phyloP scores from a whole-genome alignment of 2,888 invertebrate genomes.

The Taphrorychus bicolor region DNA sequence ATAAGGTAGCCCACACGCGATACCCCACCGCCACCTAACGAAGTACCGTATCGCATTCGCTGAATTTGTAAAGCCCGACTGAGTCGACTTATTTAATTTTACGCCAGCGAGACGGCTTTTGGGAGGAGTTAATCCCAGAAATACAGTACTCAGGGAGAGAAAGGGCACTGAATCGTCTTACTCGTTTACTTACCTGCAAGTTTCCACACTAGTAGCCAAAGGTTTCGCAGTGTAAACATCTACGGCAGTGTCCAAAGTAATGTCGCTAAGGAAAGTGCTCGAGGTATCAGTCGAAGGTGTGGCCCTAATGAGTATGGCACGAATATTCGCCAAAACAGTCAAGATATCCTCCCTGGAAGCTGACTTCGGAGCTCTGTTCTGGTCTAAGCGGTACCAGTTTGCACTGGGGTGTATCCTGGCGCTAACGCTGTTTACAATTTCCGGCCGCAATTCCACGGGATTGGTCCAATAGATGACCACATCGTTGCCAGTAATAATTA shows the following conservation, averaged over 20 bases:
- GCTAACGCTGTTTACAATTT: slow-evolving; percentile 67
- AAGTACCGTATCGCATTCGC: no score
- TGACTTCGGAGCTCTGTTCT: slow-evolving; percentile 62
- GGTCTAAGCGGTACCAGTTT: slow-evolving; percentile 70
- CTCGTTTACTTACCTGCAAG: slow-evolving; percentile 63
- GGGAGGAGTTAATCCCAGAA: no score
- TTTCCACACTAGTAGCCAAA: slow-evolving; percentile 81
- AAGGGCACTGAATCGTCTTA: no score
- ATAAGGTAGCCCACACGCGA: no score
- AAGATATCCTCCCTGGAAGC: slow-evolving; percentile 84
- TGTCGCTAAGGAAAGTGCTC: slow-evolving; percentile 77
- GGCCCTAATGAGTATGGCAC: slow-evolving; percentile 84
- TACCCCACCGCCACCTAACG: no score
- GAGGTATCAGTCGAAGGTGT: slow-evolving; percentile 71
- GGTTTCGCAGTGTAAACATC: slow-evolving; percentile 66
- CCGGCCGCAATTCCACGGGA: slow-evolving; percentile 65
- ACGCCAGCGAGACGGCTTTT: no score
- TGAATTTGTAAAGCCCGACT: no score
- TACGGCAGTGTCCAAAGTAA: slow-evolving; percentile 85
- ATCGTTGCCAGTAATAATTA: slow-evolving; percentile 81
- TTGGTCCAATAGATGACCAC: slow-evolving; percentile 79
- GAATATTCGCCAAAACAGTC: slow-evolving; percentile 82
- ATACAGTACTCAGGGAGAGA: no score
- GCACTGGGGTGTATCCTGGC: slow-evolving; percentile 70
- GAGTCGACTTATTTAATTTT: no score